These are phyloP conservation scores for Microplitis mediator DNA, from an alignment of 1,140 invertebrate genomes.

Conservation along the genomic window DNA sequence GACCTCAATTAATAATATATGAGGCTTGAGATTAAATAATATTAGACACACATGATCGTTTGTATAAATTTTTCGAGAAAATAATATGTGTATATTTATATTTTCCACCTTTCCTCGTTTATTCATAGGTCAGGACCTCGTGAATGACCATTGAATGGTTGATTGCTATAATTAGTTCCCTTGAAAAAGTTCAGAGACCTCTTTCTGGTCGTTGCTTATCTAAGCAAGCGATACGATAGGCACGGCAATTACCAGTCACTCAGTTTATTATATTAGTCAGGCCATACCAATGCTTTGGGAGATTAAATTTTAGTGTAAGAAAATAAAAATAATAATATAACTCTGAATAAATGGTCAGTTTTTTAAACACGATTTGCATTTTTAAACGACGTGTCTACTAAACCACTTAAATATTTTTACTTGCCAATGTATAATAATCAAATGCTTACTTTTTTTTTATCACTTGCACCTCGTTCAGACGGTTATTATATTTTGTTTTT, in stretches of 20 bases:
- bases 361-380: neutral
- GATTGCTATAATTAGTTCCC: constrained; percentile 29
- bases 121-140: constrained; percentile 12
- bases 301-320: too few relatives aligned
- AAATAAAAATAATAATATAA: too few relatives aligned
- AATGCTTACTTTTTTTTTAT: too few relatives aligned
- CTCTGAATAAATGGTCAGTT: too few relatives aligned
- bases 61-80: neutral
- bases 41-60: too few relatives aligned
- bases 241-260: constrained; percentile 19
- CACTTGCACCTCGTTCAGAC: too few relatives aligned
- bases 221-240: constrained; percentile 10
- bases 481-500: too few relatives aligned
- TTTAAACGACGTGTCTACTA: neutral
- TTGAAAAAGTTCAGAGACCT: constrained; percentile 31
- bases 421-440: too few relatives aligned
- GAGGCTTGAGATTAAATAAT: too few relatives aligned
- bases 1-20: too few relatives aligned
- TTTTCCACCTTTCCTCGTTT: neutral
- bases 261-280: constrained; percentile 7
- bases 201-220: constrained; percentile 5
- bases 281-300: neutral
- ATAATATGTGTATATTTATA: neutral
- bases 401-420: too few relatives aligned
- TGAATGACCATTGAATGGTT: constrained; percentile 26